A percentile compares a stretch with the other conserved stretches of the same genome.
phyloP scores from a whole-genome alignment of 2,888 invertebrate genomes.

The Dione juno region DNA sequence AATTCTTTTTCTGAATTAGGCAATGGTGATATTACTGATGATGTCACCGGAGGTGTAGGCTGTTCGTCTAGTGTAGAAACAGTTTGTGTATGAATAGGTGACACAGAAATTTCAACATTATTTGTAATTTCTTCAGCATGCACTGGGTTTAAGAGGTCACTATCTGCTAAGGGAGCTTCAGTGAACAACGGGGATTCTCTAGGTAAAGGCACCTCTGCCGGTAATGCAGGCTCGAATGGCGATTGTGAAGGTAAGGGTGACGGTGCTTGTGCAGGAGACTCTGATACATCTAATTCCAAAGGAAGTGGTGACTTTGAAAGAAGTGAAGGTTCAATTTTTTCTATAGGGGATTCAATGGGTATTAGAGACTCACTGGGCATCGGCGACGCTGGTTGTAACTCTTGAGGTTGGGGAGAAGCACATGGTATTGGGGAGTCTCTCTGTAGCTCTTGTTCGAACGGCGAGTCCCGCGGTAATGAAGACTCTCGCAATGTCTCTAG shows the following conservation, averaged over 20 bases:
- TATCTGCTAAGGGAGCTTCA: slow-evolving; percentile 43
- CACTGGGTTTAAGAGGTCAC: slow-evolving; percentile 19
- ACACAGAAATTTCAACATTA: slow-evolving; percentile 30
- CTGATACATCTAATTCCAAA: slow-evolving; percentile 25
- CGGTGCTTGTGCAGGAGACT: slow-evolving; percentile 42
- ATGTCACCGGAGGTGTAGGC: neutral
- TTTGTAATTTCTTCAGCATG: slow-evolving; percentile 28
- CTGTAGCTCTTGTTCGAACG: slow-evolving; percentile 50
- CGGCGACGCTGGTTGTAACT: slow-evolving; percentile 55
- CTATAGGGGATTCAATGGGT: slow-evolving; percentile 50
- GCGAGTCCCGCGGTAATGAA: slow-evolving; percentile 45
- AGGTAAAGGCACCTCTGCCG: slow-evolving; percentile 49
- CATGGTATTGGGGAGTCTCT: slow-evolving; percentile 23
- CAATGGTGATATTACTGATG: slow-evolving; percentile 26
- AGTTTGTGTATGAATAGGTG: slow-evolving; percentile 39
- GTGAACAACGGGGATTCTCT: slow-evolving; percentile 47
- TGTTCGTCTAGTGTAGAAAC: slow-evolving; percentile 27
- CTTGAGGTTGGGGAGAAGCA: slow-evolving; percentile 34
- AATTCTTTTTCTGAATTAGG: slow-evolving; percentile 34
- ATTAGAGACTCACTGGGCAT: slow-evolving; percentile 46
- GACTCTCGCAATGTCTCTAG: slow-evolving; percentile 51
- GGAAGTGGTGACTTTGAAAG: slow-evolving; percentile 49
- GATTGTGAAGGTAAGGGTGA: slow-evolving; percentile 43
- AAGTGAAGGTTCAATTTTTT: slow-evolving; percentile 44
- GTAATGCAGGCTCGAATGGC: slow-evolving; percentile 44